Evolutionary conservation across 2,113 vertebrate species (phyloP).

Genomic region (Crotophaga sulcirostris): DNA sequence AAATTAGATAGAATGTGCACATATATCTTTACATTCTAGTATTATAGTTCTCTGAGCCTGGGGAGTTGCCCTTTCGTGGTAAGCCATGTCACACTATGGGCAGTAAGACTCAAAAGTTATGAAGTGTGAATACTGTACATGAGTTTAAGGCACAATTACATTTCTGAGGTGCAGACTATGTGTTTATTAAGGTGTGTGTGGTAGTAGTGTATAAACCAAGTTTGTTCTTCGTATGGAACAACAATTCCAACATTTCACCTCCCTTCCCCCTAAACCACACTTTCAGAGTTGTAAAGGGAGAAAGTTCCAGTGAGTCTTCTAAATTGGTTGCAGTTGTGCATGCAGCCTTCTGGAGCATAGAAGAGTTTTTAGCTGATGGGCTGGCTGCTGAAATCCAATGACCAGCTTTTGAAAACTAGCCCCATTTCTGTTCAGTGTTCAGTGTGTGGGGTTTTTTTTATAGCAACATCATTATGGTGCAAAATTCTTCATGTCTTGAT

Average conservation of each 20-base stretch:
- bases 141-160: neutral
- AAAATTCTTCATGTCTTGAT: neutral
- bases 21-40: rapidly evolving
- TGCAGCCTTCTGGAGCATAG: neutral
- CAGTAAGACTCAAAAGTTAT: neutral
- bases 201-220: neutral
- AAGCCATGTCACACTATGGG: rapidly evolving
- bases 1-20: neutral
- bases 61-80: neutral
- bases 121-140: neutral
- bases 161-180: neutral
- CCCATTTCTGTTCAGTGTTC: neutral
- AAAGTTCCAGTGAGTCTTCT: neutral
- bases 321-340: neutral
- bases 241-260: neutral
- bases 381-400: neutral
- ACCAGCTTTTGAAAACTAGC: neutral
- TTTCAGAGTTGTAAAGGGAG: neutral
- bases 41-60: neutral
- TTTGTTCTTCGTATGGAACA: neutral
- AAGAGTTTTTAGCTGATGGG: neutral
- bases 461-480: too few species aligned
- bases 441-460: rapidly evolving
- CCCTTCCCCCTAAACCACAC: neutral
- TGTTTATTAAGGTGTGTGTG: neutral